Evolutionary conservation across 1,140 invertebrate species (phyloP).

Genomic region (Cydia splendana): DNA sequence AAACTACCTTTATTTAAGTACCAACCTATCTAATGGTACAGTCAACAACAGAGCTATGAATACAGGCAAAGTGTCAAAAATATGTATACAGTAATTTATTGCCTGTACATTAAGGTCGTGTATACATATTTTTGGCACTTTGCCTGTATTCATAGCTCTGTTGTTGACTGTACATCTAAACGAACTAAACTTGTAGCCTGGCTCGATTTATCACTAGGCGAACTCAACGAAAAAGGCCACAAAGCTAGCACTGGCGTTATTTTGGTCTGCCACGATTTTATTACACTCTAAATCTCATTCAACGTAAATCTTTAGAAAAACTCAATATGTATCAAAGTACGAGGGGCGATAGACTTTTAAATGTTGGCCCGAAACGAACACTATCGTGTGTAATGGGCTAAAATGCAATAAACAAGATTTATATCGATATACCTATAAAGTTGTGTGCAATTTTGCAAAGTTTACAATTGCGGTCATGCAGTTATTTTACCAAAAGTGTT

Average conservation of each 20-base stretch:
- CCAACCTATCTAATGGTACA: background rate
- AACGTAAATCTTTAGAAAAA: constrained; percentile 32
- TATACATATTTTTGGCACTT: too few relatives aligned
- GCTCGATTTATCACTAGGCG: background rate
- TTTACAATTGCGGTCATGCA: constrained; percentile 7
- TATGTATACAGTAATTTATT: too few relatives aligned
- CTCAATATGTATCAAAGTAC: constrained; percentile 28
- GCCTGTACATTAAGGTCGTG: too few relatives aligned
- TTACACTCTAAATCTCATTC: constrained; percentile 31
- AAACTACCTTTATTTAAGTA: background rate
- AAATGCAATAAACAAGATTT: constrained; percentile 32
- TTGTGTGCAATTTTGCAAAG: background rate
- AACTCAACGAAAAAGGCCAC: constrained; percentile 18
- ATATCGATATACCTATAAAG: constrained; percentile 12
- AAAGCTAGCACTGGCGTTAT: constrained; percentile 19
- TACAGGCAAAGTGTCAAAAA: too few relatives aligned
- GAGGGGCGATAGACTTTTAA: constrained; percentile 29
- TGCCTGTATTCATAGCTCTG: too few relatives aligned
- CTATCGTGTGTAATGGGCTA: constrained; percentile 31
- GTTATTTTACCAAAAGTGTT: background rate
- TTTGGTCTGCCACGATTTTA: constrained; percentile 22
- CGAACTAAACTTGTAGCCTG: background rate
- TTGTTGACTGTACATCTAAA: background rate
- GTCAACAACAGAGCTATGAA: too few relatives aligned
- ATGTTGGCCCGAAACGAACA: constrained; percentile 19